Percentiles rank a stretch among this genome's conserved stretches.
These are phyloP conservation scores for Ciconia maguari DNA, from an alignment of 2,113 vertebrate species.

Conservation along the genomic window DNA sequence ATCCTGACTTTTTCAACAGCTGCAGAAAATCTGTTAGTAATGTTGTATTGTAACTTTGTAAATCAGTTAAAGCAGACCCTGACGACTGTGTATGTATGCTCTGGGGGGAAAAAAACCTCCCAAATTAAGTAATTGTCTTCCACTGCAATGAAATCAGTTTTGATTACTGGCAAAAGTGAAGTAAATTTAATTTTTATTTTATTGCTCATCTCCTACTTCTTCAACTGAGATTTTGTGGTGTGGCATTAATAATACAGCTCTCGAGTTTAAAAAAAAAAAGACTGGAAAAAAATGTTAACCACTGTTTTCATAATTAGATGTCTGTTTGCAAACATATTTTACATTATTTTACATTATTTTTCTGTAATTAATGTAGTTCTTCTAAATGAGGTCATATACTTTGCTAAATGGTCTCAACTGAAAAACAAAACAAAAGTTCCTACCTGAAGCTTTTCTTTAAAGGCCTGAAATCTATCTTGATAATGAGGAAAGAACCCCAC, in stretches of 20 bases:
- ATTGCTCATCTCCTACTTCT: background rate
- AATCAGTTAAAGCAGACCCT: background rate
- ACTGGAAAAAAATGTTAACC: background rate
- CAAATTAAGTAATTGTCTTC: background rate
- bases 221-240: slow-evolving; percentile 1
- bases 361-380: slow-evolving; percentile 36
- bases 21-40: slow-evolving; percentile 82
- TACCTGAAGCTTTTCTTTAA: background rate
- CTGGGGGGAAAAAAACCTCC: background rate
- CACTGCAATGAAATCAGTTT: background rate
- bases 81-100: background rate
- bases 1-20: slow-evolving; percentile 83
- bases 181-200: slow-evolving; percentile 61
- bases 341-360: slow-evolving; percentile 18
- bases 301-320: slow-evolving; percentile 40
- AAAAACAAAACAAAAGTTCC: background rate
- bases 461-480: background rate
- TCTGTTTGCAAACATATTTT: slow-evolving; percentile 4
- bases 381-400: slow-evolving; percentile 9
- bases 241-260: slow-evolving; percentile 27
- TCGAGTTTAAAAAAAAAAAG: background rate
- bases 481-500: background rate
- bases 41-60: background rate
- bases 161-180: slow-evolving; percentile 28
- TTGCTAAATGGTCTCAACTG: background rate